Conservation (phyloP, 1,140 invertebrate species). For the Ips nitidus region DNA sequence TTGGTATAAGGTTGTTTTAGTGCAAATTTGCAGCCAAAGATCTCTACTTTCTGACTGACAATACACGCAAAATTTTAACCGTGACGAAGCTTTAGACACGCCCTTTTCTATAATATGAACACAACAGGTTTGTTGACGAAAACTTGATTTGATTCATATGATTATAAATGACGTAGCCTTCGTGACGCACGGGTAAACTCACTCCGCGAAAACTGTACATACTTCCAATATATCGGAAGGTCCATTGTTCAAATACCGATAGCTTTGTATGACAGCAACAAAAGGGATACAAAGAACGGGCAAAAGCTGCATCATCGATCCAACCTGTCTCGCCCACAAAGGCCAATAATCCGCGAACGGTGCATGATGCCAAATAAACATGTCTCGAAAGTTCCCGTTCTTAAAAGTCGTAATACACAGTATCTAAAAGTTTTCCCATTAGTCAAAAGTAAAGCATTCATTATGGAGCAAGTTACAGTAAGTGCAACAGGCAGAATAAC, state of each 20-base stretch:
- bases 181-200: no score
- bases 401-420: constrained; percentile 77
- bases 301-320: constrained; percentile 73
- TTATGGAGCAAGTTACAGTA: constrained; percentile 58
- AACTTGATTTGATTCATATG: no score
- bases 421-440: constrained; percentile 57
- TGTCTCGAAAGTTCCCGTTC: constrained; percentile 69
- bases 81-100: no score
- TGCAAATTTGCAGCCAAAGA: no score
- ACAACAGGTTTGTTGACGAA: no score
- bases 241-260: constrained; percentile 76
- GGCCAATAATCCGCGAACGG: constrained; percentile 65
- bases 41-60: no score
- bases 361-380: constrained; percentile 69
- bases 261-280: constrained; percentile 78
- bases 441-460: constrained; percentile 14
- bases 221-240: constrained; percentile 87
- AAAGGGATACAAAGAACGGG: constrained; percentile 76
- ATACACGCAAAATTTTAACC: no score
- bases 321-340: constrained; percentile 74
- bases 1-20: no score
- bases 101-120: no score
- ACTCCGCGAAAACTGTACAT: constrained; percentile 16
- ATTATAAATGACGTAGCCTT: no score
- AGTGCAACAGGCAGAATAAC: constrained; percentile 77